phyloP scores from a whole-genome alignment of 1,140 invertebrate genomes.

The Pogonomyrmex barbatus region DNA sequence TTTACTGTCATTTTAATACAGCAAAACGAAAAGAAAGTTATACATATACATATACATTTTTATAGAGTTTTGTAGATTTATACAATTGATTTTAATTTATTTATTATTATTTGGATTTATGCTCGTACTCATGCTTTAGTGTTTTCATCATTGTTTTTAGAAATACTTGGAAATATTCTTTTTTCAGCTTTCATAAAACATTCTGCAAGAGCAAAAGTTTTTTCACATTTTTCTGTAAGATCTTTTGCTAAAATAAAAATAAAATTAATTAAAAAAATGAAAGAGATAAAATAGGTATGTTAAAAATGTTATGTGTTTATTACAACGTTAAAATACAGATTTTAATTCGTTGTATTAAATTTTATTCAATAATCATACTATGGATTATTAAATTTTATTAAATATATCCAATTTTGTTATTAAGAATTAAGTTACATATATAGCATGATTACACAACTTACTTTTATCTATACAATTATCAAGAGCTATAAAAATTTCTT shows the following conservation, averaged over 20 bases:
- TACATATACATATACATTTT: background rate
- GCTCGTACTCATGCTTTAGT: background rate
- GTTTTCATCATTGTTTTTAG: background rate
- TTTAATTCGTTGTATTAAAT: background rate
- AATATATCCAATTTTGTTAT: background rate
- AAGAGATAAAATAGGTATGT: background rate
- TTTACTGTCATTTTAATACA: background rate
- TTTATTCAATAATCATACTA: background rate
- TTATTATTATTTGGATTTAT: background rate
- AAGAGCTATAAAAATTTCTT: background rate
- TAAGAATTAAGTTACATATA: background rate
- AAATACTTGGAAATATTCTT: background rate
- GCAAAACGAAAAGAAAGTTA: background rate
- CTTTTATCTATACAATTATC: slow-evolving; percentile 12
- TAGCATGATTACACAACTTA: background rate
- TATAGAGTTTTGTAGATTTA: background rate
- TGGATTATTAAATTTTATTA: background rate
- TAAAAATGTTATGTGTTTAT: background rate
- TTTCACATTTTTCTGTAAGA: slow-evolving; percentile 12
- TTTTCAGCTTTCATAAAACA: background rate
- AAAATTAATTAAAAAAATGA: background rate
- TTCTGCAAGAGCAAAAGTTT: background rate
- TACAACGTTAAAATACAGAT: background rate
- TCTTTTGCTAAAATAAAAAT: slow-evolving; percentile 23
- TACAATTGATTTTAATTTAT: background rate